Percentiles rank a stretch among this genome's conserved stretches.
Evolutionary conservation across 2,113 vertebrate genomes (phyloP).

Genomic region (Myrmophylax atrothorax): DNA sequence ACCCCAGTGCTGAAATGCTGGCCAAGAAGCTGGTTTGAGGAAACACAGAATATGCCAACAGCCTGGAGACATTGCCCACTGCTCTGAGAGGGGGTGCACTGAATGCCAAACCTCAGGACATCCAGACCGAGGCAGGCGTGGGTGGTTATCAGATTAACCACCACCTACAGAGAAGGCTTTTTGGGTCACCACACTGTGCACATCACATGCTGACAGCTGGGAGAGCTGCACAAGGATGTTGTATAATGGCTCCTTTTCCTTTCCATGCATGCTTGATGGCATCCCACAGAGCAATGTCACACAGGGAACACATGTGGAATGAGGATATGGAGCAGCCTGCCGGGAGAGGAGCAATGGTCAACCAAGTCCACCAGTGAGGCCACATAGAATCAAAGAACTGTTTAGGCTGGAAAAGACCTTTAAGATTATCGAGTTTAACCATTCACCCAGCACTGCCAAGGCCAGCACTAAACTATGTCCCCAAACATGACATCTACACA

Average conservation of each 20-base stretch:
- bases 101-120: background rate
- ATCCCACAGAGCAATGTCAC: accelerated
- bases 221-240: background rate
- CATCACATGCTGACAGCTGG: background rate
- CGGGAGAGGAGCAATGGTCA: background rate
- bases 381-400: background rate
- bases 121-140: accelerated
- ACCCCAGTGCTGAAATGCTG: background rate
- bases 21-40: background rate
- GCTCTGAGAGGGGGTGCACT: background rate
- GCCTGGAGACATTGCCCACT: background rate
- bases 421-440: background rate
- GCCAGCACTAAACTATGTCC: background rate
- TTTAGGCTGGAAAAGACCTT: background rate
- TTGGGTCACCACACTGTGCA: background rate
- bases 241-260: background rate
- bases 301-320: accelerated
- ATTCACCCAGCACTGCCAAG: background rate
- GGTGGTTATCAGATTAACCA: background rate
- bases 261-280: background rate
- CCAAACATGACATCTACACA: background rate
- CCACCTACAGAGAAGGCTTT: background rate
- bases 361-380: background rate
- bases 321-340: accelerated
- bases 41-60: background rate